Conservation (phyloP, 2,113 vertebrate species). For the Rhinolophus sinicus region DNA sequence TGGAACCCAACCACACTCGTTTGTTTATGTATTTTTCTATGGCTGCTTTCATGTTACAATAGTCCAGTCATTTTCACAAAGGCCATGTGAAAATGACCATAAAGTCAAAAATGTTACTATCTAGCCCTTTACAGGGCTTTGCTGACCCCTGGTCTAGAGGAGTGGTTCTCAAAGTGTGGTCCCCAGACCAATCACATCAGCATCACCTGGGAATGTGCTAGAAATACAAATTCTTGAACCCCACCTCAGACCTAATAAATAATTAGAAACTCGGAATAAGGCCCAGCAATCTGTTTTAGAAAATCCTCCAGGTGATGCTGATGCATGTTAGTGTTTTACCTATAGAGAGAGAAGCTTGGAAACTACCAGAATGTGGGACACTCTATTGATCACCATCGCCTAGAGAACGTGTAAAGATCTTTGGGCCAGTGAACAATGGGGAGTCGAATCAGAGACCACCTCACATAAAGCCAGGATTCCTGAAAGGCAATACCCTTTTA, state of each 20-base stretch:
- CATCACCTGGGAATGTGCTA: background rate
- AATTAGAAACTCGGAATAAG: background rate
- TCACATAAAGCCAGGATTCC: background rate
- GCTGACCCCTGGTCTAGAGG: background rate
- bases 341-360: background rate
- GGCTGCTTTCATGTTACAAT: background rate
- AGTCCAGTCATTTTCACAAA: background rate
- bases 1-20: background rate
- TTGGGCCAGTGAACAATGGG: background rate
- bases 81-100: background rate
- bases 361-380: background rate
- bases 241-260: background rate
- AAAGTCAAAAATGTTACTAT: background rate
- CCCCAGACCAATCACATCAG: background rate
- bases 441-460: background rate
- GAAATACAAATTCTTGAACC: background rate
- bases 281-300: background rate
- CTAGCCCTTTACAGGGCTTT: background rate
- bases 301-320: background rate
- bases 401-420: background rate
- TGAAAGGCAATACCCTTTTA: background rate
- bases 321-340: background rate
- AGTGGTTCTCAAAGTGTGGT: background rate
- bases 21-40: background rate
- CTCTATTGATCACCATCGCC: background rate